Conservation (phyloP, 2,797 vertebrate species). For the Cuniculus paca region DNA sequence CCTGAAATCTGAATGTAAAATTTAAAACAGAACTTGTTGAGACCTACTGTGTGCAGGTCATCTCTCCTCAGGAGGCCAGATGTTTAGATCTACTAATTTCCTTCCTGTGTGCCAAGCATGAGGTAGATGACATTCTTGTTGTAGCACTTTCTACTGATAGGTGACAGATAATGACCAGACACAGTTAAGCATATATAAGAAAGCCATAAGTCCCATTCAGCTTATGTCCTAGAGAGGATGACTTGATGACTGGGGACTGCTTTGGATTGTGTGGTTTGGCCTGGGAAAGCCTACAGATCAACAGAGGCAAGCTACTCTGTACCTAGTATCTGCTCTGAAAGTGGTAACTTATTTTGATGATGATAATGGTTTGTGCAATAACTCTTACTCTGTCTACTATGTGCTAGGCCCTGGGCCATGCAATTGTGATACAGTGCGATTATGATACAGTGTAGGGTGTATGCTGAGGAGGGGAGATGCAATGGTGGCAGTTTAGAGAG, state of each 20-base stretch:
- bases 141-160: neutral
- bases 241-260: neutral
- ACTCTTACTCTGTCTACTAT: neutral
- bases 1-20: neutral
- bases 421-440: neutral
- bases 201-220: neutral
- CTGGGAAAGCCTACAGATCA: neutral
- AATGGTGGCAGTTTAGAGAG: neutral
- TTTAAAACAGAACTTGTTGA: neutral
- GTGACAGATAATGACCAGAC: neutral
- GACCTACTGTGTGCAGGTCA: neutral
- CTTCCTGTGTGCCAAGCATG: neutral
- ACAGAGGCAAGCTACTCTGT: neutral
- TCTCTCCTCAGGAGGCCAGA: neutral
- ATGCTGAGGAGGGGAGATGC: neutral
- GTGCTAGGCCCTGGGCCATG: neutral
- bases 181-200: neutral
- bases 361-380: neutral
- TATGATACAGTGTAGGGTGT: neutral
- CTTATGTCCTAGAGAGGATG: neutral
- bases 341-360: conserved; percentile 43
- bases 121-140: neutral
- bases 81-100: conserved; percentile 18
- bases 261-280: neutral
- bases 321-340: neutral